Evolutionary conservation across 2,113 vertebrate genomes (phyloP), one percentile per base, ranked within the genome.

Genomic region (Gymnobelideus leadbeateri): DNA sequence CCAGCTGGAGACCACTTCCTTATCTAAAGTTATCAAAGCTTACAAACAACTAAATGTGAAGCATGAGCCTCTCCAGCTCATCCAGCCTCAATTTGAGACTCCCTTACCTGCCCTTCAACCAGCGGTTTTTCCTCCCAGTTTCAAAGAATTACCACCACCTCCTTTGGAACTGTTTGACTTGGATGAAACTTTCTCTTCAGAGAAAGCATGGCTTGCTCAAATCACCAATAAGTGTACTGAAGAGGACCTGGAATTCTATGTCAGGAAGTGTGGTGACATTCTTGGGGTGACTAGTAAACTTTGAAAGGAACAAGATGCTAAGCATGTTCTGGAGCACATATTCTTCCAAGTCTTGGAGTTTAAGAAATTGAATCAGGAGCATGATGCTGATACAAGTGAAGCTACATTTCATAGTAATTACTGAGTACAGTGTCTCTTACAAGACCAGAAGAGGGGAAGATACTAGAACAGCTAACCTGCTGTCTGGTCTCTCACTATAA

Each of bases 341-440:
- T 99, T 99, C 98, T 99, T 99, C 97, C 99, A 99, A 97, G 99
- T 99, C 94, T 99, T 99, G 7, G 99, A 99, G 97, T 99, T 99
- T 98, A 99, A 99, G 98, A 99, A 99, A 93, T 96, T 99, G 93
- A 99, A 99, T 98, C 99, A 99, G 99, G 99, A 99, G 52, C n/a
- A n/a, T n/a, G n/a, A n/a, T n/a, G n/a, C n/a, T n/a, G n/a, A n/a
- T n/a, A n/a, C n/a, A n/a, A n/a, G n/a, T n/a, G n/a, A n/a, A n/a
- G n/a, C n/a, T n/a, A n/a, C n/a, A n/a, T n/a, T n/a, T n/a, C n/a
- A n/a, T n/a, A n/a, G n/a, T n/a, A n/a, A n/a, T n/a, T n/a, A n/a
- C n/a, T n/a, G n/a, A n/a, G n/a, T n/a, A n/a, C n/a, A n/a, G n/a
- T n/a, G n/a, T n/a, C n/a, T n/a, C n/a, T n/a, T n/a, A n/a, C n/a